Evolutionary conservation across 2,888 invertebrate species (phyloP).

Genomic region (Apamea monoglypha): DNA sequence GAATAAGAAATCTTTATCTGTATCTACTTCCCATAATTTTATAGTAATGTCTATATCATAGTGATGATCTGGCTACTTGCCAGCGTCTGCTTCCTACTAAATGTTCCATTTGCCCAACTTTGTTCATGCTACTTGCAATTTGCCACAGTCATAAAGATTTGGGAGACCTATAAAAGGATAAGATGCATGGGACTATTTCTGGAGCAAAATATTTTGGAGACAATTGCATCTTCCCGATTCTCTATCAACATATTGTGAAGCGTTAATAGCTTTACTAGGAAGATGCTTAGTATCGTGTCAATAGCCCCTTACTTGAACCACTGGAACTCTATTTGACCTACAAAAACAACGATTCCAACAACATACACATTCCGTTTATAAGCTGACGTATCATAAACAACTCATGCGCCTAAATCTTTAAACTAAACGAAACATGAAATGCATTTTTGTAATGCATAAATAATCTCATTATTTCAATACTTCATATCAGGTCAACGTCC

Average conservation of each 20-base stretch:
- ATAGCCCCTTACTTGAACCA: conserved; percentile 24
- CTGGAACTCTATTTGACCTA: conserved; percentile 2
- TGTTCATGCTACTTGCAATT: conserved; percentile 25
- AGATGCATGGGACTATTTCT: too few relatives aligned
- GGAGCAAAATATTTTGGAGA: background rate
- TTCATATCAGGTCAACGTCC: conserved; percentile 72
- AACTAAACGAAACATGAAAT: conserved; percentile 60
- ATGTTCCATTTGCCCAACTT: conserved; percentile 55
- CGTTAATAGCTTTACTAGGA: background rate
- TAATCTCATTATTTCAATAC: conserved; percentile 66
- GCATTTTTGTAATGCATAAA: conserved; percentile 70
- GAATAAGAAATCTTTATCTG: conserved; percentile 26
- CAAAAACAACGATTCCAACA: conserved; percentile 30
- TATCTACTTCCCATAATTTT: conserved; percentile 37
- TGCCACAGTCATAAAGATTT: background rate
- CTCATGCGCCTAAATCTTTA: conserved; percentile 43
- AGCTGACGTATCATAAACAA: conserved; percentile 48
- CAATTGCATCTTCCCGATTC: background rate
- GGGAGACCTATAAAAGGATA: background rate
- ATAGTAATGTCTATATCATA: conserved; percentile 48
- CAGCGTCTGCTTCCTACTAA: conserved; percentile 41
- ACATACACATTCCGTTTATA: conserved; percentile 40
- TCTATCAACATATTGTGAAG: background rate
- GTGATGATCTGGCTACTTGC: conserved; percentile 46
- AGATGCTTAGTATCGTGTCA: background rate